Conservation (phyloP, 2,797 vertebrate genomes). For the Chlorospingus flavigularis region DNA sequence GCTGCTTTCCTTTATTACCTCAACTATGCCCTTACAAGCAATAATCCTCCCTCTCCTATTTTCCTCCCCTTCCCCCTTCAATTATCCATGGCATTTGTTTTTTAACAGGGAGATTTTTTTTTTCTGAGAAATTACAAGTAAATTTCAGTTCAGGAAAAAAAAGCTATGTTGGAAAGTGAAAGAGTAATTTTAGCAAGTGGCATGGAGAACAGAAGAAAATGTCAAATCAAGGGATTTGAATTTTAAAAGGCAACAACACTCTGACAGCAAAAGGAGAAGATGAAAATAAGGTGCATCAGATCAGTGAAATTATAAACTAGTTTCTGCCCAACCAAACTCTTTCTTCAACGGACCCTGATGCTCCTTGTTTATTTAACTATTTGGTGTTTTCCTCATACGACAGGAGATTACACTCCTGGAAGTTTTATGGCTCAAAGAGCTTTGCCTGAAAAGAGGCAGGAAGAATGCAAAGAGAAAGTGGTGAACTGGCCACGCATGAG, state of each 20-base stretch:
- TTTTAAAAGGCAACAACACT: conserved; percentile 41
- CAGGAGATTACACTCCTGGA: not conserved
- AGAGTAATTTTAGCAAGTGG: conserved; percentile 44
- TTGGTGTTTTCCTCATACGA: conserved; percentile 3
- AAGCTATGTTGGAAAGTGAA: not conserved
- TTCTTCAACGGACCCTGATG: not conserved
- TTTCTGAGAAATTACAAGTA: not conserved
- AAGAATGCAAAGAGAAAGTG: not conserved
- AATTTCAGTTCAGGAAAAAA: not conserved
- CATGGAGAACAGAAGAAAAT: conserved; percentile 18
- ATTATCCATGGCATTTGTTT: not conserved
- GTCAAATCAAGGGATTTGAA: conserved; percentile 27
- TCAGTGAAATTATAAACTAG: not conserved
- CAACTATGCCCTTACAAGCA: not conserved
- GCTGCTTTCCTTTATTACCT: not conserved
- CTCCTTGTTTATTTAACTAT: not conserved
- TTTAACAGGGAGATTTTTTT: not conserved
- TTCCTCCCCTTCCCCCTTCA: not conserved
- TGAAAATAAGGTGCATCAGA: conserved; percentile 1
- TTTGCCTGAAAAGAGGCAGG: not conserved
- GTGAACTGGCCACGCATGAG: not conserved
- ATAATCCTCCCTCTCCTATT: not conserved
- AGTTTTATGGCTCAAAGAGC: not conserved
- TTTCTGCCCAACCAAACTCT: not conserved
- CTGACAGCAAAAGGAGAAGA: conserved; percentile 7